phyloP scores from a whole-genome alignment of 1,140 invertebrate species.

The Drosophila ananassae region DNA sequence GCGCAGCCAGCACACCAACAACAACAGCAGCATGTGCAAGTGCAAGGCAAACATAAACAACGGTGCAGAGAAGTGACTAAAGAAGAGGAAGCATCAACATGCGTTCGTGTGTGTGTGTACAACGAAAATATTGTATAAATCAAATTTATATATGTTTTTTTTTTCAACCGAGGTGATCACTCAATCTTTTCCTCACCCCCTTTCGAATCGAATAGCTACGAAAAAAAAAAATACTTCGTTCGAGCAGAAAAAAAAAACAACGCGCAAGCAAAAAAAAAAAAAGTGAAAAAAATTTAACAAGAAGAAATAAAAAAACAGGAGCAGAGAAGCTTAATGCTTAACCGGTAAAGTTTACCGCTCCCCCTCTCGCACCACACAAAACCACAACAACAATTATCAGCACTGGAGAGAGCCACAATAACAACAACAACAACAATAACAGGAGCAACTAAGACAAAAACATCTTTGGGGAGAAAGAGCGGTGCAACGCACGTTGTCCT shows the following conservation, averaged over 20 bases:
- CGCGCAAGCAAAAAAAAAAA: slow-evolving; percentile 7
- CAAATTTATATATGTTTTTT: slow-evolving; percentile 32
- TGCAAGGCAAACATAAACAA: slow-evolving; percentile 79
- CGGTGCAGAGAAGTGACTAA: slow-evolving; percentile 47
- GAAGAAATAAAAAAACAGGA: slow-evolving; percentile 4
- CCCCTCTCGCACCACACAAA: slow-evolving; percentile 35
- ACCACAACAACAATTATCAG: slow-evolving; percentile 29
- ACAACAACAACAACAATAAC: slow-evolving; percentile 40
- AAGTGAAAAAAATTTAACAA: not conserved
- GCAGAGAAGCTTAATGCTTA: slow-evolving; percentile 31
- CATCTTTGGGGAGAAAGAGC: slow-evolving; percentile 1
- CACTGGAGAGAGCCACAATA: slow-evolving; percentile 18
- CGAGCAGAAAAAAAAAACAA: slow-evolving; percentile 6
- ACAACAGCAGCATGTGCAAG: slow-evolving; percentile 61
- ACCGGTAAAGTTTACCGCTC: slow-evolving; percentile 65
- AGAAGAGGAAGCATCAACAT: slow-evolving; percentile 44
- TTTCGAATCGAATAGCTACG: not conserved
- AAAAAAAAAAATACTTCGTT: slow-evolving; percentile 4
- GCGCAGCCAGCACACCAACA: slow-evolving; percentile 60
- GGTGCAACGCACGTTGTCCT: slow-evolving; percentile 61
- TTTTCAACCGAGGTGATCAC: slow-evolving; percentile 17
- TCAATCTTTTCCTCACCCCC: slow-evolving; percentile 3
- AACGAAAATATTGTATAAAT: slow-evolving; percentile 50
- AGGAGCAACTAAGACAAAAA: slow-evolving; percentile 18
- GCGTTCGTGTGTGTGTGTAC: slow-evolving; percentile 37